Percentiles rank a stretch among this genome's conserved stretches.
Evolutionary conservation across 1,140 invertebrate species (phyloP).

Genomic region (Campoletis sonorensis): DNA sequence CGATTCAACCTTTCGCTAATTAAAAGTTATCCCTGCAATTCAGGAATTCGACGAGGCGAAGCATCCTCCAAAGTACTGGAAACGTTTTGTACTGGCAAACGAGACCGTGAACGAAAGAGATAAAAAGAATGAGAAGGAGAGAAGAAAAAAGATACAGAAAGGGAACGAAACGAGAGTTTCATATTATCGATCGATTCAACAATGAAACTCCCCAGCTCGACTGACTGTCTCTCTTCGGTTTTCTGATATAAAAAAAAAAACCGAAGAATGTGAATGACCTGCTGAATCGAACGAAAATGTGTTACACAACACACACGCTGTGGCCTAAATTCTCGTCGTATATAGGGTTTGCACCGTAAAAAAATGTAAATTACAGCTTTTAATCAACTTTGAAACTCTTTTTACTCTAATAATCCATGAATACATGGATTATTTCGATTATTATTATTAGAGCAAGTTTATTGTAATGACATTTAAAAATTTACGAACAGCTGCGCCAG

Average conservation of each 20-base stretch:
- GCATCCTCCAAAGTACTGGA: neutral
- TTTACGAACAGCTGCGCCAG: too few species aligned
- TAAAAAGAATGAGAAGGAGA: neutral
- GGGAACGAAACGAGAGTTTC: constrained; percentile 7
- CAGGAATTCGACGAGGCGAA: neutral
- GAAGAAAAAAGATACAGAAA: neutral
- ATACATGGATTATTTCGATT: too few species aligned
- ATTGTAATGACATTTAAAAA: too few species aligned
- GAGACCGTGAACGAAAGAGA: neutral
- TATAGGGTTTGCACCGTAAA: neutral
- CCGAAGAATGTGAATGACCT: neutral
- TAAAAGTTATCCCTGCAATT: constrained; percentile 15
- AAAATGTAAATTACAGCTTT: neutral
- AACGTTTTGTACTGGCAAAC: neutral
- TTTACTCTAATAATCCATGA: too few species aligned
- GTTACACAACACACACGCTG: neutral
- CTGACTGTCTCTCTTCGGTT: neutral
- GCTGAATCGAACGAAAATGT: constrained; percentile 3
- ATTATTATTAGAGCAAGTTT: too few species aligned
- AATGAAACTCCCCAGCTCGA: constrained; percentile 1
- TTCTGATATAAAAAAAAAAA: neutral
- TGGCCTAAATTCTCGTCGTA: neutral
- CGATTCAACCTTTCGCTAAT: constrained; percentile 17
- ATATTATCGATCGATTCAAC: neutral
- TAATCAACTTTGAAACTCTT: too few species aligned